A percentile compares a stretch with the other conserved stretches of the same genome.
Conservation (phyloP, 2,888 invertebrate species). For the Malacosoma neustria region DNA sequence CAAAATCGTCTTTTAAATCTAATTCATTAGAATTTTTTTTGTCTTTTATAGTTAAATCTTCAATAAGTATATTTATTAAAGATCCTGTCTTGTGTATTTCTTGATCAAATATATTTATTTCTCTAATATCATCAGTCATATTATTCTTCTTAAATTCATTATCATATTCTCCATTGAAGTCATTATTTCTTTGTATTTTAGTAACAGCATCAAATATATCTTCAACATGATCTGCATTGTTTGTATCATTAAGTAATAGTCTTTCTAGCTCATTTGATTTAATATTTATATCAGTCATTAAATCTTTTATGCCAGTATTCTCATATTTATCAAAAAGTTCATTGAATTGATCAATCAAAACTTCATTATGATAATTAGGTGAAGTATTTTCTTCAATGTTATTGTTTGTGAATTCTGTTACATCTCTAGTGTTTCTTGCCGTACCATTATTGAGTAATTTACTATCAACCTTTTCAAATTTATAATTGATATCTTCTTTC, state of each 20-base stretch:
- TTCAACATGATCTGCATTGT: background rate
- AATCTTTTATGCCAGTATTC: background rate
- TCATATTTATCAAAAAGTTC: conserved; percentile 12
- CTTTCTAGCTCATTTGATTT: background rate
- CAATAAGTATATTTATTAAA: background rate
- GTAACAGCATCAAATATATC: background rate
- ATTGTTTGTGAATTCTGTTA: too few species aligned
- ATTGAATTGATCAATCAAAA: conserved; percentile 1
- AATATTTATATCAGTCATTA: background rate
- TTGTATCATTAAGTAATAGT: background rate
- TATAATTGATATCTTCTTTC: too few species aligned
- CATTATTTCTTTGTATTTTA: too few species aligned
- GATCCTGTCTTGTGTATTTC: background rate
- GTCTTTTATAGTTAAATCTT: background rate
- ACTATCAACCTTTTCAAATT: too few species aligned
- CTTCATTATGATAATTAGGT: conserved; percentile 3
- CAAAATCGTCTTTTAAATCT: background rate
- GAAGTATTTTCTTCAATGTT: conserved; percentile 6
- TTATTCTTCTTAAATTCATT: too few species aligned
- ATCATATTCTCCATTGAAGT: too few species aligned
- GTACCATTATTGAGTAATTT: too few species aligned
- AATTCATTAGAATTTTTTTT: background rate
- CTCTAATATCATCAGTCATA: too few species aligned
- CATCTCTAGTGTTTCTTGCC: too few species aligned
- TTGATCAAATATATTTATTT: background rate